phyloP scores from a whole-genome alignment of 2,113 vertebrate genomes.

The Archocentrus centrarchus region DNA sequence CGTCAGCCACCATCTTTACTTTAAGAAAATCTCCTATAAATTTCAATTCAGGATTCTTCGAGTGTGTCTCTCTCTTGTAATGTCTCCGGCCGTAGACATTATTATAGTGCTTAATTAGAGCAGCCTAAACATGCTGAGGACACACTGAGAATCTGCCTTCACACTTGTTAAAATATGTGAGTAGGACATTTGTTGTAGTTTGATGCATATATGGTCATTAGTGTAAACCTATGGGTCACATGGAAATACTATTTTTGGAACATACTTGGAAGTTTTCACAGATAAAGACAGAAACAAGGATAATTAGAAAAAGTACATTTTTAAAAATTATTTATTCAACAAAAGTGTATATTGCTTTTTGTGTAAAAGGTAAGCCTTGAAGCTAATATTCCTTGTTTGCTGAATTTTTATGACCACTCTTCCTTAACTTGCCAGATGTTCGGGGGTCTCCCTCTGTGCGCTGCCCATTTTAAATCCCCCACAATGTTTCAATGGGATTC shows the following conservation, averaged over 20 bases:
- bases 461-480: neutral
- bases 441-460: neutral
- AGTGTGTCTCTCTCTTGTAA: neutral
- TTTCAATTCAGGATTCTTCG: neutral
- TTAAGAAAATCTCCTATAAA: neutral
- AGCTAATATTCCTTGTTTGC: neutral
- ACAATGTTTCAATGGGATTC: constrained; percentile 3
- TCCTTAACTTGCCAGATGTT: neutral
- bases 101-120: neutral
- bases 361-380: neutral
- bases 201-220: neutral
- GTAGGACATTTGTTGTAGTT: neutral
- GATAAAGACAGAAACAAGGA: neutral
- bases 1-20: neutral
- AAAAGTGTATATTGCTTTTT: neutral
- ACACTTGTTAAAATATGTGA: constrained; percentile 1
- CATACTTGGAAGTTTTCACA: neutral
- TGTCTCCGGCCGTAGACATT: neutral
- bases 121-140: neutral
- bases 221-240: neutral
- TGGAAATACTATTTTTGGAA: too few relatives aligned
- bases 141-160: neutral
- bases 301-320: too few relatives aligned
- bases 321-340: too few relatives aligned
- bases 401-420: neutral